Evolutionary conservation across 2,797 vertebrate genomes (phyloP).

Genomic region (Gambusia yucatana): DNA sequence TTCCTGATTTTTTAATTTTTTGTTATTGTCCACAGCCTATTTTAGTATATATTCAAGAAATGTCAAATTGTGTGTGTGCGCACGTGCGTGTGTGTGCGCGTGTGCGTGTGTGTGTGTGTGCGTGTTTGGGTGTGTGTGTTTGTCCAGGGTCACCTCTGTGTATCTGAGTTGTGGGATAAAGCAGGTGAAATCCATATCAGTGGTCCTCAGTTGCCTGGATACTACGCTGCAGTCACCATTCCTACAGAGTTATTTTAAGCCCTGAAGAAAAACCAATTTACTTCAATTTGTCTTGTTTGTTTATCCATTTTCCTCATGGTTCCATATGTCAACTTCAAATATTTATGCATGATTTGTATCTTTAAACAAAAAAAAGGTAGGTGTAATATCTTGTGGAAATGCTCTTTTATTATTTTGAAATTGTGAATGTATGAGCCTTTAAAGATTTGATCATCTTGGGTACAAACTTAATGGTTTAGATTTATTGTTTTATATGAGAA

Average conservation of each 20-base stretch:
- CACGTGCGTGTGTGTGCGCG: too few relatives aligned
- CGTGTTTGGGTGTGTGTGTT: constrained; percentile 1
- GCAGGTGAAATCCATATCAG: constrained; percentile 72
- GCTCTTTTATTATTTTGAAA: not conserved
- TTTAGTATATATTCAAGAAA: constrained; percentile 51
- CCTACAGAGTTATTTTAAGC: constrained; percentile 78
- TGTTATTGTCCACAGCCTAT: constrained; percentile 55
- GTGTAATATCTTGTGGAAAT: not conserved
- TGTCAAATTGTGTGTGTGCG: not conserved
- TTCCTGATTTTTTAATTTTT: not conserved
- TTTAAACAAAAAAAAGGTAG: not conserved
- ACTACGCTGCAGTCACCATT: constrained; percentile 67
- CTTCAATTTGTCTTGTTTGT: constrained; percentile 32
- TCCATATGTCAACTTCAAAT: not conserved
- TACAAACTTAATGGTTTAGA: not conserved
- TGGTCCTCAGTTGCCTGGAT: constrained; percentile 81
- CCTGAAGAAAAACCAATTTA: constrained; percentile 62
- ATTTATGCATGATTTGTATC: not conserved
- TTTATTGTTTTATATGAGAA: not conserved
- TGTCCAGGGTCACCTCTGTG: constrained; percentile 55
- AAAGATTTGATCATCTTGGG: not conserved
- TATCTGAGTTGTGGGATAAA: constrained; percentile 68
- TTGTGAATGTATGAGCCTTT: not conserved
- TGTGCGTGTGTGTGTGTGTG: too few relatives aligned
- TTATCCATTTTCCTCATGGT: constrained; percentile 1